A percentile compares a stretch with the other conserved stretches of the same genome.
Conservation (phyloP, 1,140 invertebrate genomes). For the Amyelois transitella region DNA sequence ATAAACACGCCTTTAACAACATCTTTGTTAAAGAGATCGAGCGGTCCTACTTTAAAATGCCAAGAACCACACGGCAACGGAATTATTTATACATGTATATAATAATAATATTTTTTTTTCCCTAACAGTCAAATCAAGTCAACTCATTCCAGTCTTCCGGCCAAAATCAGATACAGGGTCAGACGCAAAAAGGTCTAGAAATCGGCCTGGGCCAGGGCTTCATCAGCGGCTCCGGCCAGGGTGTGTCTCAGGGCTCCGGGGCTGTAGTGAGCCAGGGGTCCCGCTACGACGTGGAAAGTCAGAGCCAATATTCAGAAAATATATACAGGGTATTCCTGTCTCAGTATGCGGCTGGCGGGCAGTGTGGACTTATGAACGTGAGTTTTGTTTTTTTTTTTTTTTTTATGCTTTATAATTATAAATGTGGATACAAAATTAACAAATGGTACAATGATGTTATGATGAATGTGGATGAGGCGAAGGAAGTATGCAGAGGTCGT, state of each 20-base stretch:
- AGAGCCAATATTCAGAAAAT: constrained; percentile 30
- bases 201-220: constrained; percentile 7
- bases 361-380: constrained; percentile 55
- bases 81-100: not conserved
- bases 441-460: too few species aligned
- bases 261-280: constrained; percentile 9
- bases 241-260: constrained; percentile 16
- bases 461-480: too few species aligned
- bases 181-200: not conserved
- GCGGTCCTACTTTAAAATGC: too few species aligned
- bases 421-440: not conserved
- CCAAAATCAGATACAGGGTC: not conserved
- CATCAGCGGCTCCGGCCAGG: constrained; percentile 18
- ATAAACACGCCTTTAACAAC: too few species aligned
- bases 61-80: too few species aligned
- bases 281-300: constrained; percentile 31
- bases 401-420: not conserved
- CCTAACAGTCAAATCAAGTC: not conserved
- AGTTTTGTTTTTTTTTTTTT: constrained; percentile 21
- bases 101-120: not conserved
- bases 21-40: too few species aligned
- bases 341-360: constrained; percentile 37
- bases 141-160: not conserved
- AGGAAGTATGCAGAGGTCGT: too few species aligned
- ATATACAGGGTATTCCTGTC: constrained; percentile 44